A percentile compares a stretch with the other conserved stretches of the same genome.
Evolutionary conservation across 2,113 vertebrate species (phyloP).

Genomic region (Thunnus maccoyii): DNA sequence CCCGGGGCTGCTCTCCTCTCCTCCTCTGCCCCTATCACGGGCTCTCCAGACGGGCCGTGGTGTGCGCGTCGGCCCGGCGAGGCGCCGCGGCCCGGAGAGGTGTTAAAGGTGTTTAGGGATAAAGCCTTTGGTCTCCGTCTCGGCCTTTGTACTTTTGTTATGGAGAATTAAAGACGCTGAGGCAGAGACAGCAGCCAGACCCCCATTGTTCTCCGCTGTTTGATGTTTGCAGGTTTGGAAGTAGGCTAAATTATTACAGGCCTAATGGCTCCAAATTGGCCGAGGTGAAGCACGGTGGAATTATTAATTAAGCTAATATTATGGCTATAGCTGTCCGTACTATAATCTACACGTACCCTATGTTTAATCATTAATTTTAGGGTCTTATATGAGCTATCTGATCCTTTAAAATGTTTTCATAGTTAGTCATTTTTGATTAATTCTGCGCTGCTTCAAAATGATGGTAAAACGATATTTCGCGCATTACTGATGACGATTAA

Average conservation of each 20-base stretch:
- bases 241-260: slow-evolving; percentile 78
- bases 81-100: slow-evolving; percentile 74
- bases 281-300: not conserved
- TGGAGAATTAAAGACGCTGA: slow-evolving; percentile 78
- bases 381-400: not conserved
- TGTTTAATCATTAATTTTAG: not conserved
- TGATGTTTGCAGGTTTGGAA: slow-evolving; percentile 83
- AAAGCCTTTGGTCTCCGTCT: slow-evolving; percentile 71
- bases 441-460: too few species aligned
- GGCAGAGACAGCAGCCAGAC: slow-evolving; percentile 73
- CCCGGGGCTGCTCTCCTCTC: slow-evolving; percentile 48
- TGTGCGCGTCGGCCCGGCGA: slow-evolving; percentile 46
- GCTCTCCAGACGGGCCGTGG: slow-evolving; percentile 58
- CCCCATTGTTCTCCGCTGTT: slow-evolving; percentile 75
- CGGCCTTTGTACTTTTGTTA: slow-evolving; percentile 85
- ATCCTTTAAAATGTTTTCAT: not conserved
- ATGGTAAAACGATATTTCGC: too few species aligned
- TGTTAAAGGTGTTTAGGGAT: slow-evolving; percentile 77
- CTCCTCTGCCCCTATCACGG: slow-evolving; percentile 61
- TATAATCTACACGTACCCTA: not conserved
- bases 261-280: slow-evolving; percentile 57
- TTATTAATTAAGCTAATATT: slow-evolving; percentile 21
- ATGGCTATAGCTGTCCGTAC: not conserved
- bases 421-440: too few species aligned
- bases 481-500: too few species aligned